These are phyloP conservation scores for Glareola pratincola DNA, from an alignment of 2,113 vertebrate genomes.

Conservation along the genomic window DNA sequence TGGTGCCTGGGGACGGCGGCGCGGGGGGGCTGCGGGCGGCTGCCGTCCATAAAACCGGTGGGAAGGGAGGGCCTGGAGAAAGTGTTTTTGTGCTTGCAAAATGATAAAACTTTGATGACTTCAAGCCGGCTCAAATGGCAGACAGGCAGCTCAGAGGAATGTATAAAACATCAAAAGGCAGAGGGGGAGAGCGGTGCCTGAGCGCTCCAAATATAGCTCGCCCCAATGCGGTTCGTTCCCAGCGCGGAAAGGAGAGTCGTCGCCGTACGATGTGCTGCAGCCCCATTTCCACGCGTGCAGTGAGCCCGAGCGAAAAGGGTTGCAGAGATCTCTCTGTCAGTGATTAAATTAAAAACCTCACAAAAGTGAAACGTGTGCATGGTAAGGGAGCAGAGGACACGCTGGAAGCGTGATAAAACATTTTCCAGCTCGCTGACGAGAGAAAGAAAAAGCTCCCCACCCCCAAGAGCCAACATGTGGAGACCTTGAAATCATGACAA, in stretches of 20 bases:
- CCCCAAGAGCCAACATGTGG: neutral
- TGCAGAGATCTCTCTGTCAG: neutral
- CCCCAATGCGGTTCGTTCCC: neutral
- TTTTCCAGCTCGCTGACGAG: neutral
- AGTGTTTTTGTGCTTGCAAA: neutral
- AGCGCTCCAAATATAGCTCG: conserved; percentile 28
- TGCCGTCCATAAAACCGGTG: neutral
- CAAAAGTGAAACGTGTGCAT: neutral
- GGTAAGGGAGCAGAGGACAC: neutral
- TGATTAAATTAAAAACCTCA: neutral
- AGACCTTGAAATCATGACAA: neutral
- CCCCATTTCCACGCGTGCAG: neutral
- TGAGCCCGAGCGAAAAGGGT: neutral
- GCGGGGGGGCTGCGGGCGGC: neutral
- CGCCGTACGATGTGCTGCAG: neutral
- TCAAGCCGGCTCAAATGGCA: neutral
- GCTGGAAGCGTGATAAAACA: neutral
- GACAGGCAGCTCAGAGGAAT: conserved; percentile 57
- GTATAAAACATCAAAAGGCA: conserved; percentile 76
- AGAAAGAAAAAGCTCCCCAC: neutral
- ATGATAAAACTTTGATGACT: conserved; percentile 60
- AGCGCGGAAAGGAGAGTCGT: neutral
- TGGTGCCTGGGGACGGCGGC: neutral
- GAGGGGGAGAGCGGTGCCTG: neutral
- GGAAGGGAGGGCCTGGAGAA: neutral